Evolutionary conservation across 2,888 invertebrate genomes (phyloP).

Genomic region (Punctoribates punctum): DNA sequence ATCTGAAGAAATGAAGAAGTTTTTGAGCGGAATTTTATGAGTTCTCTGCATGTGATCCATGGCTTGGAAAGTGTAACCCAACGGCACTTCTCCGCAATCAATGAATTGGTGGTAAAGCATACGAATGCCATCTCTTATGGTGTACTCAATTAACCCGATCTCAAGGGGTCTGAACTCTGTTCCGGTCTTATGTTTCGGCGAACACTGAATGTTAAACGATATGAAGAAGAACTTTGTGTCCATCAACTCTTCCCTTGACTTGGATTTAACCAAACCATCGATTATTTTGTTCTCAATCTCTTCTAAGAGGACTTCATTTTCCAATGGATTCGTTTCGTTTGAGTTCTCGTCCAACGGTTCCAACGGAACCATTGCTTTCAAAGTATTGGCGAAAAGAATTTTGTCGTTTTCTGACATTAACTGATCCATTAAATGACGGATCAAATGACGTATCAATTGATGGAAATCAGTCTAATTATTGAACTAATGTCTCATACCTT

Average conservation of each 20-base stretch:
- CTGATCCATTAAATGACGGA: too few relatives aligned
- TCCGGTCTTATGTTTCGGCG: neutral
- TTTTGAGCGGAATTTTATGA: slow-evolving; percentile 17
- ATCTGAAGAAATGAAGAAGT: neutral
- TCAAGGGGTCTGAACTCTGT: slow-evolving; percentile 1
- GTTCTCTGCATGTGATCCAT: neutral
- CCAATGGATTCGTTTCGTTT: neutral
- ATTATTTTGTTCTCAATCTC: neutral
- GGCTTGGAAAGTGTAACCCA: slow-evolving; percentile 1
- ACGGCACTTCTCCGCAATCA: slow-evolving; percentile 10
- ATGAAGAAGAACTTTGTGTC: slow-evolving; percentile 20
- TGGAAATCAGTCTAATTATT: too few relatives aligned
- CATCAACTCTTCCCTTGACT: neutral
- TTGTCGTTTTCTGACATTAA: too few relatives aligned
- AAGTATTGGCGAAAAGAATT: too few relatives aligned
- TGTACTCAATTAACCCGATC: slow-evolving; percentile 34
- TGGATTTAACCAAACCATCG: neutral
- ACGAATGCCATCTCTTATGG: slow-evolving; percentile 26
- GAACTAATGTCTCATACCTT: neutral
- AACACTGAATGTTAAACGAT: slow-evolving; percentile 15
- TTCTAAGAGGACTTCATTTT: neutral
- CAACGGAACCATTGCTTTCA: too few relatives aligned
- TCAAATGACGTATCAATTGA: too few relatives aligned
- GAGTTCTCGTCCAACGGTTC: neutral
- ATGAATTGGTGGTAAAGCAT: slow-evolving; percentile 17